Evolutionary conservation across 2,888 invertebrate species (phyloP).

Genomic region (Cerceris ruficornis): DNA sequence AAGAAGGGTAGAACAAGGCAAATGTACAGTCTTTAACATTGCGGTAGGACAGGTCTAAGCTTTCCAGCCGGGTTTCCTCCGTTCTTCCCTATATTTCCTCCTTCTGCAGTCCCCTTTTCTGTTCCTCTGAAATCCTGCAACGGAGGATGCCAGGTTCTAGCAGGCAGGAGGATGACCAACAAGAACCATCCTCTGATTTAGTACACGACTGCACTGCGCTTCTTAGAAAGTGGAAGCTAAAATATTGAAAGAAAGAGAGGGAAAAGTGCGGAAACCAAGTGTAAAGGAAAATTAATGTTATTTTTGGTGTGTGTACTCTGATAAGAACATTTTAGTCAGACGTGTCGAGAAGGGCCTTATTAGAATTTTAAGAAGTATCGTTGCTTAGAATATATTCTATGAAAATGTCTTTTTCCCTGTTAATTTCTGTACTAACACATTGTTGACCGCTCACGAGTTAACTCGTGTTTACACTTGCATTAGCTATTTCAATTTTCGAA

Average conservation of each 20-base stretch:
- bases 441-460: no score
- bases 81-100: conserved; percentile 13
- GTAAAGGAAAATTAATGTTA: conserved; percentile 32
- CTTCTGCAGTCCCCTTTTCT: conserved; percentile 34
- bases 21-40: conserved; percentile 63
- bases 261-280: conserved; percentile 7
- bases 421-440: no score
- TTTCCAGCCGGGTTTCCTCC: conserved; percentile 44
- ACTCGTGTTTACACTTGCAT: no score
- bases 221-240: conserved; percentile 52
- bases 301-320: background rate
- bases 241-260: conserved; percentile 15
- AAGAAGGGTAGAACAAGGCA: conserved; percentile 33
- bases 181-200: conserved; percentile 77
- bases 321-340: no score
- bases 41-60: conserved; percentile 64
- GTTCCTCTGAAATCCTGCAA: conserved; percentile 35
- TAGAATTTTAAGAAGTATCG: no score
- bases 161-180: conserved; percentile 61
- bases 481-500: no score
- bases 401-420: no score
- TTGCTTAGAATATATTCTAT: no score
- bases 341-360: no score
- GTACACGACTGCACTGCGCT: conserved; percentile 72
- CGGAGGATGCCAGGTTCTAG: conserved; percentile 36